Evolutionary conservation across 1,140 invertebrate species (phyloP), one percentile per base, ranked within the genome.

Genomic region (Drosophila pseudoananassae): DNA sequence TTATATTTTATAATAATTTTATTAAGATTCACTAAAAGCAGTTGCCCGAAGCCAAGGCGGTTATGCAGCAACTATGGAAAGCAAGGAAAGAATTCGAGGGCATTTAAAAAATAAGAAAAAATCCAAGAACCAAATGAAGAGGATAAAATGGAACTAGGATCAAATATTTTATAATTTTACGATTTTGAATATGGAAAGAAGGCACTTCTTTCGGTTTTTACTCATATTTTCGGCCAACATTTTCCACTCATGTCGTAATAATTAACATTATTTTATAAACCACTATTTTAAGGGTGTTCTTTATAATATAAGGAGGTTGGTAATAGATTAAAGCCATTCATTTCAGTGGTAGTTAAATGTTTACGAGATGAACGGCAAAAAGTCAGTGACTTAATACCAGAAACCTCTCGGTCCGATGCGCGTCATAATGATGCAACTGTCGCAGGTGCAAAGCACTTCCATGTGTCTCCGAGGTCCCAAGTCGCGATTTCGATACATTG

Each of bases 331-430:
- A 10, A 51, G 2, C n/a, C 63, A 64, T 64, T 51, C 17, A 36
- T 58, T 45, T 27, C 1, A 8, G 12, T 25, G 7, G 33, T 25
- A n/a, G 47, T 68, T 47, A 4, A 23, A 46, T 66, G 25, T 51
- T 55, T 31, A 73, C 27, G 23, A 57, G 33, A 36, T 10, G 12
- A 36, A 68, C 75, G 43, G 17, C 64, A 61, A 68, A 69, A 73
- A 76, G 83, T 72, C 78, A 88, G 83, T 87, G 82, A 87, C 83
- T 88, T 82, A 88, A 87, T 88, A 87, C 78, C 83, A 88, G 83
- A 85, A 83, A 83, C 78, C 77, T 58, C 17, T 68, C 76, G 82
- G 57, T 87, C 83, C 71, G 65, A 33, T 88, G 78, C 50, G 60
- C 61, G 46, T 31, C 31, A 68, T 76, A 73, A 88, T 87, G 73